Evolutionary conservation across 1,140 invertebrate genomes (phyloP).

Genomic region (Coptotermes formosanus): DNA sequence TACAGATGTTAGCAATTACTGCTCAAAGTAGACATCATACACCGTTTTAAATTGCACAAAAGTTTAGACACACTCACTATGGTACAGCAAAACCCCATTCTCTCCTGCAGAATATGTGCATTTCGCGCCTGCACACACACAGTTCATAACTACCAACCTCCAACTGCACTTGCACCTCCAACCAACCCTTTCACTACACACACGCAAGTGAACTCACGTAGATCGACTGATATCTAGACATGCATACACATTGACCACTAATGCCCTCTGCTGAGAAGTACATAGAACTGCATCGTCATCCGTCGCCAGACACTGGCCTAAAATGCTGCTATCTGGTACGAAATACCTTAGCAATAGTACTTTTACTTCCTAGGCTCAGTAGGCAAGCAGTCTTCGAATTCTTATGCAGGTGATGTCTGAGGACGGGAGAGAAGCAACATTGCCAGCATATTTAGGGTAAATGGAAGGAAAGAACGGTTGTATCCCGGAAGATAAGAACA

Average conservation of each 20-base stretch:
- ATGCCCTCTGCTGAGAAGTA: not conserved
- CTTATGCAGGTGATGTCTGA: too few species aligned
- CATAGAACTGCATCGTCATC: not conserved
- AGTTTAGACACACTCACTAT: not conserved
- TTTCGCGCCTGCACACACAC: not conserved
- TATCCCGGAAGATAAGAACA: too few species aligned
- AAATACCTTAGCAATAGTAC: too few species aligned
- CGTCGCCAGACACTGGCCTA: too few species aligned
- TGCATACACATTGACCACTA: not conserved
- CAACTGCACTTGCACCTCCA: not conserved
- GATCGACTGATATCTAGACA: not conserved
- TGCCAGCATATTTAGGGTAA: too few species aligned
- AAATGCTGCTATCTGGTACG: too few species aligned
- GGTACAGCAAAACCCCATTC: not conserved
- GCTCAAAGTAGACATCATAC: not conserved
- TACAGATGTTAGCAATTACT: not conserved
- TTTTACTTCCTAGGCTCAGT: too few species aligned
- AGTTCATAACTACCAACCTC: not conserved
- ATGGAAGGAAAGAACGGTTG: too few species aligned
- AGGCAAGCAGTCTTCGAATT: too few species aligned
- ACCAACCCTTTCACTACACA: not conserved
- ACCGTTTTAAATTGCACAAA: not conserved
- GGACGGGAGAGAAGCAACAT: too few species aligned
- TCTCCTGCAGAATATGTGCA: not conserved
- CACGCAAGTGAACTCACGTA: not conserved